Evolutionary conservation across 1,140 invertebrate genomes (phyloP).

Genomic region (Neodiprion fabricii): DNA sequence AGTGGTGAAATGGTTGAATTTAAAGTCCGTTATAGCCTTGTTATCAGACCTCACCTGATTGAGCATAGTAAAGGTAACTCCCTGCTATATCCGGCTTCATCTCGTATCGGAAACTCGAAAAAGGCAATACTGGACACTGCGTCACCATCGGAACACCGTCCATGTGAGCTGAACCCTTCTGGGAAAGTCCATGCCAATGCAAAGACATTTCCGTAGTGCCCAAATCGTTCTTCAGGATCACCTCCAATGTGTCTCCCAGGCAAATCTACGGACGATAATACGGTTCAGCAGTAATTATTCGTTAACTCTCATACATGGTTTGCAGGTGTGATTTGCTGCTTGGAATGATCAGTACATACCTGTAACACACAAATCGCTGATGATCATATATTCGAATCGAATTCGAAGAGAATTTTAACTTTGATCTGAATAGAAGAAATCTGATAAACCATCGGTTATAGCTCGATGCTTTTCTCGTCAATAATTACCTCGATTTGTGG

Average conservation of each 20-base stretch:
- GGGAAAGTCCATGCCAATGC: constrained; percentile 56
- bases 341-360: not conserved
- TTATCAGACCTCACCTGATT: constrained; percentile 58
- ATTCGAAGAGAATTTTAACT: constrained; percentile 14
- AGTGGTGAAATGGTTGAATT: too few species aligned
- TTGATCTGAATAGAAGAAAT: not conserved
- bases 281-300: not conserved
- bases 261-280: constrained; percentile 67
- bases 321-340: not conserved
- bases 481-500: constrained; percentile 77
- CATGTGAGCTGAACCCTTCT: constrained; percentile 56
- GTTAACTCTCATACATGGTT: not conserved
- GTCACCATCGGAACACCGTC: constrained; percentile 69
- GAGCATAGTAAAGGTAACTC: constrained; percentile 69
- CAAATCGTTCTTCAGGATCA: constrained; percentile 70
- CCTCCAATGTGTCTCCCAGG: constrained; percentile 69
- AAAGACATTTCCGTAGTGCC: constrained; percentile 40
- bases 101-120: constrained; percentile 62
- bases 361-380: too few species aligned
- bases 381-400: constrained; percentile 10
- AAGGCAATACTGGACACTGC: constrained; percentile 66
- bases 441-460: not conserved
- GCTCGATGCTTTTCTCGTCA: not conserved
- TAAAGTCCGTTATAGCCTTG: not conserved
- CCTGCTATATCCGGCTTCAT: constrained; percentile 62